These are phyloP conservation scores for Parauchenoglanis punctatus DNA, from an alignment of 2,797 vertebrate species.

Conservation along the genomic window DNA sequence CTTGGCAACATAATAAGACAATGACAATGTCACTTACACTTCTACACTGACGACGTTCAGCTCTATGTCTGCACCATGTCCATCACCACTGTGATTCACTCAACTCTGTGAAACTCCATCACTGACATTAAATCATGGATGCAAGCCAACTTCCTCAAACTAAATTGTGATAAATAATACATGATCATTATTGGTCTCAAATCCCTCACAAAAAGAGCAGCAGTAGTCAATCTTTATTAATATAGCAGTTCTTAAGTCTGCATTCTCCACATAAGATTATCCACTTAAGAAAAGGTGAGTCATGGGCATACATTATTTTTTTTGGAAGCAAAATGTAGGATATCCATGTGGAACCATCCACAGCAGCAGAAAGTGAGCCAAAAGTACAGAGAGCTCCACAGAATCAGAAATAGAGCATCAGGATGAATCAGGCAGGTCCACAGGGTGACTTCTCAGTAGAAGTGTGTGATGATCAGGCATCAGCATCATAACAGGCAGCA, in stretches of 20 bases:
- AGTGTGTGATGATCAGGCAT: slow-evolving; percentile 1
- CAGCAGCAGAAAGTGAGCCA: not conserved
- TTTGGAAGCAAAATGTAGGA: not conserved
- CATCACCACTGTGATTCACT: no score
- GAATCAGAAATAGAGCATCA: not conserved
- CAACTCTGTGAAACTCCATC: no score
- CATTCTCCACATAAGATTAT: not conserved
- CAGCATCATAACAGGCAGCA: not conserved
- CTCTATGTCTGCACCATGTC: no score
- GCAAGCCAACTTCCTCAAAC: no score
- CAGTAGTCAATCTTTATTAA: not conserved
- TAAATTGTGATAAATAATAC: no score
- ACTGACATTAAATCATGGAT: no score
- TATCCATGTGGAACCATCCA: not conserved
- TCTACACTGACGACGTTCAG: no score
- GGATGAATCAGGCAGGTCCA: slow-evolving; percentile 1
- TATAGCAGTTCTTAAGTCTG: not conserved
- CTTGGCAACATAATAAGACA: no score
- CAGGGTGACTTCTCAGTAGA: not conserved
- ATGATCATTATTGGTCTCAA: no score
- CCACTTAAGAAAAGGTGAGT: not conserved
- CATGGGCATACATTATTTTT: not conserved
- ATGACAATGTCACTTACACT: no score
- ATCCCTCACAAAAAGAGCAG: no score
- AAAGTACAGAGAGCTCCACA: not conserved